These are phyloP conservation scores for Holotrichia oblita DNA, from an alignment of 1,140 invertebrate genomes.

Conservation along the genomic window DNA sequence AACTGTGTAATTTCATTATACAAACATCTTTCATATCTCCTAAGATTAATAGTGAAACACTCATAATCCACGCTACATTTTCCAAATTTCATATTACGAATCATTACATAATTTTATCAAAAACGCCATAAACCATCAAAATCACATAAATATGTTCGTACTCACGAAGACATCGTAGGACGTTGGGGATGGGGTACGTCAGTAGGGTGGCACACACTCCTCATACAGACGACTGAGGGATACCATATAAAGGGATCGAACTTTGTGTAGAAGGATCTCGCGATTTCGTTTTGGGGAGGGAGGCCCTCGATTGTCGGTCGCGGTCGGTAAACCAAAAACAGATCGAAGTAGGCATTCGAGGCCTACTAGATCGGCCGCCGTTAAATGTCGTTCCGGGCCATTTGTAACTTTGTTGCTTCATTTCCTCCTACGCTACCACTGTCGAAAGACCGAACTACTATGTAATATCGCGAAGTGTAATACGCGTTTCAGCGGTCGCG, in stretches of 20 bases:
- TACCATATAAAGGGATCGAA: slow-evolving; percentile 28
- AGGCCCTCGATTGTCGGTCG: slow-evolving; percentile 15
- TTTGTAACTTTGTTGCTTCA: slow-evolving; percentile 57
- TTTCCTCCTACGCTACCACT: slow-evolving; percentile 51
- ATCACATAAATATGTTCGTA: background rate
- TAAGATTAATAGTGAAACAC: too few relatives aligned
- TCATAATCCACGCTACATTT: too few relatives aligned
- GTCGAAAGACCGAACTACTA: background rate
- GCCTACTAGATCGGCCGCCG: slow-evolving; percentile 53
- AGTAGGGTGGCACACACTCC: background rate
- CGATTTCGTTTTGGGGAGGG: too few relatives aligned
- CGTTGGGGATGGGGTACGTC: background rate
- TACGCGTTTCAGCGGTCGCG: background rate
- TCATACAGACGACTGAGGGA: background rate
- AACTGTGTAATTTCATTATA: too few relatives aligned
- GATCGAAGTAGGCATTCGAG: slow-evolving; percentile 53
- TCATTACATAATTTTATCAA: too few relatives aligned
- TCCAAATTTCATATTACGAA: too few relatives aligned
- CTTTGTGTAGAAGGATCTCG: background rate
- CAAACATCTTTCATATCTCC: too few relatives aligned
- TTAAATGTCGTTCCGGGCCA: slow-evolving; percentile 56
- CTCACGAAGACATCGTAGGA: background rate
- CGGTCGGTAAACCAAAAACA: slow-evolving; percentile 56
- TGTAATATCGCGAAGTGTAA: background rate
- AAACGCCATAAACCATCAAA: slow-evolving; percentile 1